Conservation (phyloP, 2,113 vertebrate genomes). For the Pseudois nayaur region DNA sequence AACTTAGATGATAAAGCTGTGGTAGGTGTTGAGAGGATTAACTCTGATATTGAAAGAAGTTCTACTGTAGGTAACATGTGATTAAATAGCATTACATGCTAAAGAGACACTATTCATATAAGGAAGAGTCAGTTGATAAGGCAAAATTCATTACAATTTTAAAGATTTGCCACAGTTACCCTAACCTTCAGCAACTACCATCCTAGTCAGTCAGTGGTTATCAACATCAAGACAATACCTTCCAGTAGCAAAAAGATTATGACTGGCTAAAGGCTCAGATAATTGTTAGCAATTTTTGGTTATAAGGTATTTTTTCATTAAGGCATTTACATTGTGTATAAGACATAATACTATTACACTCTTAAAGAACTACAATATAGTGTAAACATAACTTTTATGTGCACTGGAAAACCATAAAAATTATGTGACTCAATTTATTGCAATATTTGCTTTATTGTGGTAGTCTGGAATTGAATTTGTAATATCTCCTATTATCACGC, state of each 20-base stretch:
- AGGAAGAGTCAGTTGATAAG: not conserved
- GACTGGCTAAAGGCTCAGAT: not conserved
- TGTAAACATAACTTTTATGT: not conserved
- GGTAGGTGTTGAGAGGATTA: not conserved
- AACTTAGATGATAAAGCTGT: not conserved
- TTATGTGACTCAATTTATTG: not conserved
- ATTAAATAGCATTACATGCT: not conserved
- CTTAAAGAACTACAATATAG: not conserved
- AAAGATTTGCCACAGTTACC: not conserved
- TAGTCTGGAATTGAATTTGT: not conserved
- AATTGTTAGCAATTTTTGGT: not conserved
- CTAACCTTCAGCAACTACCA: not conserved
- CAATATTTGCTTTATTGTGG: not conserved
- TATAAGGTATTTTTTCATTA: not conserved
- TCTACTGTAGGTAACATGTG: not conserved
- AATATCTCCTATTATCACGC: not conserved
- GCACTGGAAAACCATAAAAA: not conserved
- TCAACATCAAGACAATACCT: not conserved
- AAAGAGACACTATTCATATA: not conserved
- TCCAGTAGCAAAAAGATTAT: not conserved
- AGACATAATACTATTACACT: not conserved
- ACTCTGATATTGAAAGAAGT: not conserved
- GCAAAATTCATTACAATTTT: not conserved
- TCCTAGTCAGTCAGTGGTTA: not conserved
- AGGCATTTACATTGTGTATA: not conserved